Evolutionary conservation across 2,797 vertebrate species (phyloP), one percentile per base, ranked within the genome.

Genomic region (Trematomus bernacchii): DNA sequence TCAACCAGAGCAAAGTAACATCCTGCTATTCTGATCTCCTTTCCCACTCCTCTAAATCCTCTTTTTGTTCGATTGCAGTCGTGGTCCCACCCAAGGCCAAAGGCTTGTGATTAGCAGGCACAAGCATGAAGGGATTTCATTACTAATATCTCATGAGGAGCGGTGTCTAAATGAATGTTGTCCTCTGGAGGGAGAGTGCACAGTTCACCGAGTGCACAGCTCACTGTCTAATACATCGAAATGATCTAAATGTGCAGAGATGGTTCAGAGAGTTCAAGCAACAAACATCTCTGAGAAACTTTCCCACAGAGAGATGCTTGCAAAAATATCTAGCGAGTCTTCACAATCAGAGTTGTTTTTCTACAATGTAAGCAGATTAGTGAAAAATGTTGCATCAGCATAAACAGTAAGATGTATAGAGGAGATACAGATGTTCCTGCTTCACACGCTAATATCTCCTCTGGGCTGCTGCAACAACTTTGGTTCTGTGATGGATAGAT

Each of bases 351-450:
- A 73, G 61, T 16, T 74, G 44, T 77, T 70, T 82, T 87, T 73
- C 44, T 23, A 86, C 78, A 79, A 3, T 76, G 75, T 83, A 86
- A 86, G 80, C 79, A 83, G 81, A 85, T 84, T 84, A 83, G 71
- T 18, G 33, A 73, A 84, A 89, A 74, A 5, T 23, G 61, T 57
- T 76, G 76, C 69, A 84, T 91, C 83, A 88, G 86, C 89, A 86
- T 53, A 66, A 72, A 50, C 18, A n/a, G 47, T 50, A 62, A 66
- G 44, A 81, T 54, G 66, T 30, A 66, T 23, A 66, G 79, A 73
- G 60, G 55, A 79, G 73, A 86, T 87, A 76, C 75, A 85, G 82
- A 86, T 89, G 88, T 77, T 86, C 40, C 63, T 63, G 61, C 75
- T 52, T 85, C 68, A 44, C 42, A 55, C 42, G 73, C 43, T 86